A percentile compares a stretch with the other conserved stretches of the same genome.
These are phyloP conservation scores for Eilema caniola DNA, from an alignment of 2,888 invertebrate species.

Conservation along the genomic window DNA sequence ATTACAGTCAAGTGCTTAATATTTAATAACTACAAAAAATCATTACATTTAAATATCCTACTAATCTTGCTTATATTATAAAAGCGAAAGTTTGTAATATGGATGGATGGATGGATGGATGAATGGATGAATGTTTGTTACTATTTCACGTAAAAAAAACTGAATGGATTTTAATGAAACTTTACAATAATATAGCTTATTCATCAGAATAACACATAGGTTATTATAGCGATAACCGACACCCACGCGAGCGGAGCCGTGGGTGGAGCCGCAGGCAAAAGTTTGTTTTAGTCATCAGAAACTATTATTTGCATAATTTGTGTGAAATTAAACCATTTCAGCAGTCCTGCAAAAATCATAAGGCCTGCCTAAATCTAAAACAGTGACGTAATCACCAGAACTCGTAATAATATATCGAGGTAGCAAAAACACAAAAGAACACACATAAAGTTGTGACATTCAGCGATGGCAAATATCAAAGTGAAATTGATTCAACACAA, in stretches of 20 bases:
- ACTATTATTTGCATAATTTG: slow-evolving; percentile 27
- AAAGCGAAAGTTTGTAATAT: no score
- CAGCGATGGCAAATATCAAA: slow-evolving; percentile 59
- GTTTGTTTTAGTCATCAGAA: background rate
- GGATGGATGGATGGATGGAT: no score
- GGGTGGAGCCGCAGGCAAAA: background rate
- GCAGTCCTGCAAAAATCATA: slow-evolving; percentile 20
- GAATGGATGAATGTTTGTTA: no score
- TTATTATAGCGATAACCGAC: no score
- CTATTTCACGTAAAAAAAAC: background rate
- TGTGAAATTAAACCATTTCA: slow-evolving; percentile 26
- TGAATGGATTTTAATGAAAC: no score
- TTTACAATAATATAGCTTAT: no score
- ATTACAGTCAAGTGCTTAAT: background rate
- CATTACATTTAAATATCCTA: no score
- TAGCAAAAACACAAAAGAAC: slow-evolving; percentile 35
- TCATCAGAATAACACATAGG: no score
- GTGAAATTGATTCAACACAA: slow-evolving; percentile 77
- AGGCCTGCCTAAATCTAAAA: slow-evolving; percentile 1
- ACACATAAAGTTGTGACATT: slow-evolving; percentile 52
- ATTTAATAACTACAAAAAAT: background rate
- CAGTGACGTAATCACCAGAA: slow-evolving; percentile 37
- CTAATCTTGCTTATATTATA: no score
- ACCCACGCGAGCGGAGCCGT: no score
- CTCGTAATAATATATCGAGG: slow-evolving; percentile 39